A percentile compares a stretch with the other conserved stretches of the same genome.
These are phyloP conservation scores for Phymanthus crucifer DNA, from an alignment of 92 coral and sea anemone genomes.

Conservation along the genomic window DNA sequence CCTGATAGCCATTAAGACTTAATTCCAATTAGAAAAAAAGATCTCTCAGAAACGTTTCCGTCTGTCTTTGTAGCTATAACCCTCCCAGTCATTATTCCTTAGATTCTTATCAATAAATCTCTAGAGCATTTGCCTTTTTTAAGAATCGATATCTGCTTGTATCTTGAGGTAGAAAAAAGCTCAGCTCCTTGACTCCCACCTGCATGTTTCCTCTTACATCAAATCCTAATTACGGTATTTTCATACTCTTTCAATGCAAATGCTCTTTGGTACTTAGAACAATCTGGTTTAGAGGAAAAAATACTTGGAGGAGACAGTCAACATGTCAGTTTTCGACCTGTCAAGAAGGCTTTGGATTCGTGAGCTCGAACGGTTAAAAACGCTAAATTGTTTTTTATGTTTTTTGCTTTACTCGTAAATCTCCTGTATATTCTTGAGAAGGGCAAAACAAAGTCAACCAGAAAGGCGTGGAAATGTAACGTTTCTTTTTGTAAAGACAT, in stretches of 20 bases:
- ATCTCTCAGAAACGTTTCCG: conserved; percentile 29
- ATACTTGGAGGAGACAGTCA: conserved; percentile 10
- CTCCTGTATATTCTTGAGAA: background rate
- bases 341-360: background rate
- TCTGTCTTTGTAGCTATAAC: conserved; percentile 19
- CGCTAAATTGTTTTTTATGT: background rate
- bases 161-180: conserved; percentile 16
- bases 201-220: conserved; percentile 4
- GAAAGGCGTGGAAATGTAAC: background rate
- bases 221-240: conserved; percentile 22
- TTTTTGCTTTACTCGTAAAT: too few species aligned
- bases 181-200: conserved; percentile 23
- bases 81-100: conserved; percentile 11
- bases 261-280: conserved; percentile 15
- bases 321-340: conserved; percentile 3
- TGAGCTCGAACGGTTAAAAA: background rate
- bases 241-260: conserved; percentile 8
- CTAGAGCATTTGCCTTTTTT: conserved; percentile 18
- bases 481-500: background rate
- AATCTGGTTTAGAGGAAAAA: conserved; percentile 7
- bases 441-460: background rate
- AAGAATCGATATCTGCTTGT: conserved; percentile 16
- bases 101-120: conserved; percentile 23
- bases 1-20: conserved; percentile 21
- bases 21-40: conserved; percentile 23